Percentiles rank a stretch among this genome's conserved stretches.
Conservation (phyloP, 1,140 invertebrate genomes). For the Ooceraea biroi region DNA sequence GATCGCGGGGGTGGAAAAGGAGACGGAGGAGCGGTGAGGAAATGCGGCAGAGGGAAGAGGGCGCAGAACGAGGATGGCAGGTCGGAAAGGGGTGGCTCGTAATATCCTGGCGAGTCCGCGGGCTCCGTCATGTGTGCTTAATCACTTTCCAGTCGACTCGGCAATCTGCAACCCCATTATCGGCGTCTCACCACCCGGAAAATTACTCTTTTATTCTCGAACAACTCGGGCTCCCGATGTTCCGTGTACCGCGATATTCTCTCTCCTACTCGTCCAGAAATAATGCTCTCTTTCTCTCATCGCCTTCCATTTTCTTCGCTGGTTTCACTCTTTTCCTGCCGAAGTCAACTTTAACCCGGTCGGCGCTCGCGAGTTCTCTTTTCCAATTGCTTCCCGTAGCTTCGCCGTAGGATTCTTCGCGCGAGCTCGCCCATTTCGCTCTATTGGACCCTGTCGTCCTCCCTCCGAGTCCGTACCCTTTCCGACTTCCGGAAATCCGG, state of each 20-base stretch:
- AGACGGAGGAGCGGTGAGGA: constrained; percentile 36
- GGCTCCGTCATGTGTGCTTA: constrained; percentile 85
- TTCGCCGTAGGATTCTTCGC: background rate
- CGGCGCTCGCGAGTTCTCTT: constrained; percentile 59
- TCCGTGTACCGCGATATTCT: constrained; percentile 74
- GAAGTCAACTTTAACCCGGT: constrained; percentile 45
- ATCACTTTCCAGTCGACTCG: constrained; percentile 86
- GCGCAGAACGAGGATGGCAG: constrained; percentile 54
- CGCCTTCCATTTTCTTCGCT: constrained; percentile 20
- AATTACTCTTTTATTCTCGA: constrained; percentile 86
- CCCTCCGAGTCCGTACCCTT: constrained; percentile 54
- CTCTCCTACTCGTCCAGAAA: background rate
- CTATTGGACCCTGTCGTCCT: constrained; percentile 76
- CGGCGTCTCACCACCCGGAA: constrained; percentile 85
- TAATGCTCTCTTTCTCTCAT: background rate
- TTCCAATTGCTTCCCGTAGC: constrained; percentile 54
- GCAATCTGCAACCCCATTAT: constrained; percentile 86
- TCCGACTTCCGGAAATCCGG: constrained; percentile 36
- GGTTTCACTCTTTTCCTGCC: constrained; percentile 27
- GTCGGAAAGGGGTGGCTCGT: constrained; percentile 76
- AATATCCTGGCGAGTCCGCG: constrained; percentile 84
- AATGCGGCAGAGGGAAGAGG: constrained; percentile 2
- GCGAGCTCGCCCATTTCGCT: constrained; percentile 69
- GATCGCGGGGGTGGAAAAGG: background rate
- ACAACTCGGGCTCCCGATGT: constrained; percentile 80